Conservation (phyloP, 2,888 invertebrate species). For the Hemithea aestivaria region DNA sequence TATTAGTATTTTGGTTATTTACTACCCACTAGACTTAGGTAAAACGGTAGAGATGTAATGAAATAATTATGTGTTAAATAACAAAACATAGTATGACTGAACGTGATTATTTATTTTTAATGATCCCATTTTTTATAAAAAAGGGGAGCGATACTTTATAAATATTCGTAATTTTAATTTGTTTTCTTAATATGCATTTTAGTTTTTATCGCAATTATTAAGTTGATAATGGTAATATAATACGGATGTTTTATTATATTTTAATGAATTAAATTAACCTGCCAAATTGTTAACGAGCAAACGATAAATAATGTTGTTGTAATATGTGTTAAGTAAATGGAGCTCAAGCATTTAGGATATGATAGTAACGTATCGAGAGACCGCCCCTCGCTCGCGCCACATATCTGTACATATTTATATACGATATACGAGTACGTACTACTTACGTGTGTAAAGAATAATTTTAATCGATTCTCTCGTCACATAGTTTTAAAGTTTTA, state of each 20-base stretch:
- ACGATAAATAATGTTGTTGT: constrained; percentile 51
- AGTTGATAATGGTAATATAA: constrained; percentile 65
- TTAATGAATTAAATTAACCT: constrained; percentile 73
- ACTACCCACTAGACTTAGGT: constrained; percentile 77
- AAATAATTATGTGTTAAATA: constrained; percentile 75
- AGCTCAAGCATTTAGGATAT: constrained; percentile 75
- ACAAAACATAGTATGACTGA: constrained; percentile 75
- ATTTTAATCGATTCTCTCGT: constrained; percentile 77
- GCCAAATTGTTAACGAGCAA: constrained; percentile 75
- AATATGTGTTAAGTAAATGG: constrained; percentile 62
- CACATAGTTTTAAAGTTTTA: constrained; percentile 77
- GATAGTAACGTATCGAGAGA: constrained; percentile 35
- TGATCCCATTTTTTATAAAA: constrained; percentile 58
- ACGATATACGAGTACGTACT: background rate
- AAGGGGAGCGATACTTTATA: constrained; percentile 72
- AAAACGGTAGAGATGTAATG: constrained; percentile 73
- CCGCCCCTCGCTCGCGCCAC: constrained; percentile 59
- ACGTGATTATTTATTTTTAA: constrained; percentile 71
- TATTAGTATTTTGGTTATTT: constrained; percentile 79
- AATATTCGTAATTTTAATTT: constrained; percentile 77
- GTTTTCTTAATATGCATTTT: constrained; percentile 74
- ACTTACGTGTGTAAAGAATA: constrained; percentile 77
- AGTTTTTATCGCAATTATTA: constrained; percentile 74
- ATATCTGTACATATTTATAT: constrained; percentile 65
- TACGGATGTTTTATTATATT: constrained; percentile 67